phyloP scores from a whole-genome alignment of 1,140 invertebrate genomes.

The Drosophila baimaii region DNA sequence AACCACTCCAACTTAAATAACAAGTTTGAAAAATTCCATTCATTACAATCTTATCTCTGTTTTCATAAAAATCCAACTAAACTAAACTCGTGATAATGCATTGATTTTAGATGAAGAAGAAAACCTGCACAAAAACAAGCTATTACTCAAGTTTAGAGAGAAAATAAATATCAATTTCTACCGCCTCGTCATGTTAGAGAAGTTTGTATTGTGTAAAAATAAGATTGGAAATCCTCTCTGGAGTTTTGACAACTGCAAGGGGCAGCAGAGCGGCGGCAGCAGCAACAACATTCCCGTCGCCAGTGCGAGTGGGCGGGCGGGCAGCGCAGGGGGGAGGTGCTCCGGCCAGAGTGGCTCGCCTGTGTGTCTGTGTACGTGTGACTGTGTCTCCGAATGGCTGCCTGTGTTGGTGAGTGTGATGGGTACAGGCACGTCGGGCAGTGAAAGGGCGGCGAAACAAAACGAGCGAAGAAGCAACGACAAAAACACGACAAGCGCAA shows the following conservation, averaged over 20 bases:
- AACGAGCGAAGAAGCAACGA: slow-evolving; percentile 49
- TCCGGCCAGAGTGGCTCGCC: slow-evolving; percentile 44
- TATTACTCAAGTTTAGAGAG: background rate
- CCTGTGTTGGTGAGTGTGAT: slow-evolving; percentile 47
- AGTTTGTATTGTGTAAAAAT: slow-evolving; percentile 19
- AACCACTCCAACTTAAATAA: background rate
- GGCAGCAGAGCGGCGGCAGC: slow-evolving; percentile 3
- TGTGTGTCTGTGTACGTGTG: slow-evolving; percentile 37
- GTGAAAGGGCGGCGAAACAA: slow-evolving; percentile 58
- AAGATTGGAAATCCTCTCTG: slow-evolving; percentile 26
- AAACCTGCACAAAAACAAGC: background rate
- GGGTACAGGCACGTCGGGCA: slow-evolving; percentile 74
- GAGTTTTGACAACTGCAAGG: slow-evolving; percentile 27
- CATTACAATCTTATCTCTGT: background rate
- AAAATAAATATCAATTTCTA: slow-evolving; percentile 10
- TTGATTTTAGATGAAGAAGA: background rate
- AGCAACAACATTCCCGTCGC: slow-evolving; percentile 40
- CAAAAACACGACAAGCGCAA: slow-evolving; percentile 79
- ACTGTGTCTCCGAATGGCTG: slow-evolving; percentile 13
- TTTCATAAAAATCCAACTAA: background rate
- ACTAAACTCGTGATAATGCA: background rate
- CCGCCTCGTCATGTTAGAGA: background rate
- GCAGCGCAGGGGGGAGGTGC: slow-evolving; percentile 16
- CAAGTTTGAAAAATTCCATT: background rate
- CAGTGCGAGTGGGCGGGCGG: slow-evolving; percentile 27